Evolutionary conservation across 2,888 invertebrate genomes (phyloP), one percentile per base, ranked within the genome.

Genomic region (Drosophila bunnanda): DNA sequence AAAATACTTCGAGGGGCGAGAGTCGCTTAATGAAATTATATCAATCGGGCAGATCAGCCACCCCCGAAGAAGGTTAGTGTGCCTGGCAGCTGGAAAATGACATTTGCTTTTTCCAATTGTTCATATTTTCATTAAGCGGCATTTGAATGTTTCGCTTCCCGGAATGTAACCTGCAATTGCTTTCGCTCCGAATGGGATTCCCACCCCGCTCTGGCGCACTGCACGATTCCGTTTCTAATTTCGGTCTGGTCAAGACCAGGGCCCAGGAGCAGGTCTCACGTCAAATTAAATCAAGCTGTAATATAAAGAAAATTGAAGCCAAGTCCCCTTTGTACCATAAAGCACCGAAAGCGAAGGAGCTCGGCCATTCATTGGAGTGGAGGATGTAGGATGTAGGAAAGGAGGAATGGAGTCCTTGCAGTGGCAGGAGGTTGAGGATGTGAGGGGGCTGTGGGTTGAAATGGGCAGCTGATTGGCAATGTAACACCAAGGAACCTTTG

Each of bases 221-320:
- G 54, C 56, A 44, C 44, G 43, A 54, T 41, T 64, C 52, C 57
- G 56, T 70, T 75, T 69, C 58, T 75, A 55, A 58, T 75, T 75
- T 75, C 53, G 60, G 39, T 59, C 55, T 56, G 82, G 79, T 83
- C 81, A 81, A 75, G 82, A 41, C 56, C 66, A 52, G 71, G 76
- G 36, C 56, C 79, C 82, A 87, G 82, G 56, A 72, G 71, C 71
- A 85, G 89, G 90, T 91, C 92, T 91, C 91, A 87, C 88, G 90
- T 91, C 91, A 90, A 92, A 91, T 91, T 92, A 91, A 91, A 92
- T 92, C 92, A 91, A 90, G 91, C 76, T 80, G 80, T 90, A 91
- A 91, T 91, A 91, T 86, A 83, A 86, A 88, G 88, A 86, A 90
- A 92, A 92, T 91, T 83, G 88, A 81, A 85, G 82, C 82, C 83